These are phyloP conservation scores for Apostichopus californicus DNA, from an alignment of 35 echinoderm and acorn worm genomes.

Conservation along the genomic window DNA sequence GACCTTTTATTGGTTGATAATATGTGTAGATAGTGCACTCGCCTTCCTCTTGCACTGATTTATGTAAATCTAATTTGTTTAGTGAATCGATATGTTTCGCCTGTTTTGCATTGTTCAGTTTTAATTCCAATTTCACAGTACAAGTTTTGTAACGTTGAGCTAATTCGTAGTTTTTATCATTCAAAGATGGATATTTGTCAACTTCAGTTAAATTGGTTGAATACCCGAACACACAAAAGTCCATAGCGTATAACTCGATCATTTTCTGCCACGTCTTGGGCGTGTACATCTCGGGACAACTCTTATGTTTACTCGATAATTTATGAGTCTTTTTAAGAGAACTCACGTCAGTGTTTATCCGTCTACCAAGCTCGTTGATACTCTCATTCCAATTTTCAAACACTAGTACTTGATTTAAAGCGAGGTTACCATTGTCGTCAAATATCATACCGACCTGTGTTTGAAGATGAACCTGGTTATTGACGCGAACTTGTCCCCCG, in stretches of 20 bases:
- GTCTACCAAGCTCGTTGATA: too few species aligned
- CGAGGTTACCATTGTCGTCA: too few species aligned
- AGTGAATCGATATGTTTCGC: background rate
- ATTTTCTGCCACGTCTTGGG: background rate
- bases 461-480: too few species aligned
- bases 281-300: slow-evolving; percentile 9
- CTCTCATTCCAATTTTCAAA: too few species aligned
- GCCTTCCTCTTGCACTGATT: too few species aligned
- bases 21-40: background rate
- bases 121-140: background rate
- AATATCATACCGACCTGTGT: too few species aligned
- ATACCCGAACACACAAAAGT: background rate
- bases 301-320: background rate
- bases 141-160: background rate
- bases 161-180: background rate
- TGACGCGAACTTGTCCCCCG: too few species aligned
- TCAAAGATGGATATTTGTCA: background rate
- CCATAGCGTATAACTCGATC: background rate
- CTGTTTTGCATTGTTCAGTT: background rate
- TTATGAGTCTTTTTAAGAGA: background rate
- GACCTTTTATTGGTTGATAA: background rate
- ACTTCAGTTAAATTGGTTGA: too few species aligned
- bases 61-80: background rate
- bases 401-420: too few species aligned
- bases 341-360: background rate